A percentile compares a stretch with the other conserved stretches of the same genome.
These are phyloP conservation scores for Contarinia nasturtii DNA, from an alignment of 1,140 invertebrate genomes.

Conservation along the genomic window DNA sequence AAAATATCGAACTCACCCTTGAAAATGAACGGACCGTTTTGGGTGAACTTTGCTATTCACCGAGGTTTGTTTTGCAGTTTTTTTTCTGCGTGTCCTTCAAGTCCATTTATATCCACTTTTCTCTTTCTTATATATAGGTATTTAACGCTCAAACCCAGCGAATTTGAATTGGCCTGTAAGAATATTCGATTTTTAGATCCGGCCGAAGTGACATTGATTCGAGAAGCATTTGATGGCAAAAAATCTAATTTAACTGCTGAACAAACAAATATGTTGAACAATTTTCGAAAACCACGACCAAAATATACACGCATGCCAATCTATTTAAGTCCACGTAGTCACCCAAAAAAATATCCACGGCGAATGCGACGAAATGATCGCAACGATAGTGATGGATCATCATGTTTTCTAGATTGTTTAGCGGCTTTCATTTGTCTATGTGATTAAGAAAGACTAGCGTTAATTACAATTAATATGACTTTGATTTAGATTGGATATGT, in stretches of 20 bases:
- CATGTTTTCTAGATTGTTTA: too few species aligned
- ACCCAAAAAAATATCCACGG: slow-evolving; percentile 21
- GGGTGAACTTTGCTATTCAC: slow-evolving; percentile 18
- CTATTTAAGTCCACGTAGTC: slow-evolving; percentile 19
- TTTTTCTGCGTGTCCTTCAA: too few species aligned
- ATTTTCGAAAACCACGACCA: slow-evolving; percentile 18
- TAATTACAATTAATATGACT: too few species aligned
- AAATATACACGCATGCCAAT: slow-evolving; percentile 22
- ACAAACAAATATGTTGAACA: slow-evolving; percentile 18
- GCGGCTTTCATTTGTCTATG: too few species aligned
- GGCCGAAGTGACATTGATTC: slow-evolving; percentile 14
- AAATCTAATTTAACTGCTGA: slow-evolving; percentile 19
- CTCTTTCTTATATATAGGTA: too few species aligned
- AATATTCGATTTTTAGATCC: slow-evolving; percentile 17
- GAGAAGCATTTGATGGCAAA: slow-evolving; percentile 15
- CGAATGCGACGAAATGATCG: slow-evolving; percentile 17
- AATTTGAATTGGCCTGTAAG: slow-evolving; percentile 19
- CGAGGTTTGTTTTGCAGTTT: slow-evolving; percentile 5
- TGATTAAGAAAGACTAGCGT: too few species aligned
- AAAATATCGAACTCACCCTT: slow-evolving; percentile 14
- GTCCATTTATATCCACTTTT: too few species aligned
- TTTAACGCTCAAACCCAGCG: slow-evolving; percentile 12
- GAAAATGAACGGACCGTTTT: slow-evolving; percentile 21
- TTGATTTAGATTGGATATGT: too few species aligned
- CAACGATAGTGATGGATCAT: background rate